These are phyloP conservation scores for Rousettus leschenaultii DNA, from an alignment of 2,113 vertebrate species.

Conservation along the genomic window DNA sequence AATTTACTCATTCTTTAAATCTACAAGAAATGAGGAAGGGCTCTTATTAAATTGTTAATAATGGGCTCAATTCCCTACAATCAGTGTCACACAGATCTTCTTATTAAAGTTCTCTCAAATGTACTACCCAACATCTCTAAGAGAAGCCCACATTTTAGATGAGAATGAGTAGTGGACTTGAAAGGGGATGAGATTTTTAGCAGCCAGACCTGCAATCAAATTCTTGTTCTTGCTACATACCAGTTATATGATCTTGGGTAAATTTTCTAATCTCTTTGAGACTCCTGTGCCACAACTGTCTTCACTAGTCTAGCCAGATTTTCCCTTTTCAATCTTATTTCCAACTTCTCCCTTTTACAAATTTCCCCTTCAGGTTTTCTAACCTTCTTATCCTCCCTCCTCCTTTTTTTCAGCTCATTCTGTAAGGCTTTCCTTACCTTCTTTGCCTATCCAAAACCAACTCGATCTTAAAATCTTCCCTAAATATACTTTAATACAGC, in stretches of 20 bases:
- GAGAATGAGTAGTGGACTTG: neutral
- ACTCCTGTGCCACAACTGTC: neutral
- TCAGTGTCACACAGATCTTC: neutral
- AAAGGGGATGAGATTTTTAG: neutral
- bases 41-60: slow-evolving; percentile 6
- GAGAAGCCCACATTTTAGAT: neutral
- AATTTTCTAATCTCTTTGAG: neutral
- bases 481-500: neutral
- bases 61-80: neutral
- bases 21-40: neutral
- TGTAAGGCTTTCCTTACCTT: neutral
- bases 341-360: neutral
- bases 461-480: neutral
- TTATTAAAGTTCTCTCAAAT: neutral
- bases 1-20: neutral
- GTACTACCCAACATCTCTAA: neutral
- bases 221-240: neutral
- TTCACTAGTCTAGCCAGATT: neutral
- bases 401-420: neutral
- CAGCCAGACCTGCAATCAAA: neutral
- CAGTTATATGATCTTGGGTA: neutral
- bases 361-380: neutral
- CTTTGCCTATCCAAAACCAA: neutral
- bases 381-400: neutral
- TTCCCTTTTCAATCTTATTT: neutral